Base-by-base conservation (phyloP, 2,113 vertebrate genomes). In the Passer domesticus region DNA sequence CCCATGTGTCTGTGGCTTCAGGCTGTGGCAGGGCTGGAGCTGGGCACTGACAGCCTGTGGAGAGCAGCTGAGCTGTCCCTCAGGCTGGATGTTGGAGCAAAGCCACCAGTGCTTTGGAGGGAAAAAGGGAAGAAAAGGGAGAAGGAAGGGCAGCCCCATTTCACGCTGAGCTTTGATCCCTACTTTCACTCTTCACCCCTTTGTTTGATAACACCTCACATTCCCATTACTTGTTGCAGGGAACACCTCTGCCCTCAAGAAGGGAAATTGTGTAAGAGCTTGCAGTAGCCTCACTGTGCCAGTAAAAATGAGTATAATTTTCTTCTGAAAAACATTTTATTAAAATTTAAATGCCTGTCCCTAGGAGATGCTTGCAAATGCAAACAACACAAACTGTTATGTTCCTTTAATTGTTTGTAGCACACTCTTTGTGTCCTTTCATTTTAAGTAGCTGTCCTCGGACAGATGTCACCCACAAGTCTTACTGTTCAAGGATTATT, bases 1-100 rank as follows among this genome's bases (percentile, higher is more conserved):
- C 55, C n/a, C 56, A 23, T 0, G 0, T 0, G 1, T n/a, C 33
- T 0, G 0, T 16, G 13, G 64, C 46, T 47, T 55, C 0, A 0
- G n/a, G 19, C 39, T 60, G 28, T 37, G 46, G 39, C 41, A 62
- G 39, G 23, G 64, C 47, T 70, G 39, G n/a, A 47, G 47, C 28
- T 24, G n/a, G 28, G 15, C 47, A 62, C 56, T 47, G 56, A 62
- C 1, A n/a, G 39, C 20, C 47, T n/a, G 8, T 20, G 47, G n/a
- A 30, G 47, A 78, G 47, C 39, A 55, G 41, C 28, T 0, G 1
- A 41, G 41, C 41, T 55, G 24, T 17, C 20, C 41, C n/a, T 47
- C 0, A 0, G 30, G 49, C n/a, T 1, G 0, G n/a, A 47, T 39
- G 33, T 2, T 53, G 15, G 39, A 37, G 23, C 20, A 79, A 62